Conservation (phyloP, 2,797 vertebrate genomes). For the Manis crassicaudata region DNA sequence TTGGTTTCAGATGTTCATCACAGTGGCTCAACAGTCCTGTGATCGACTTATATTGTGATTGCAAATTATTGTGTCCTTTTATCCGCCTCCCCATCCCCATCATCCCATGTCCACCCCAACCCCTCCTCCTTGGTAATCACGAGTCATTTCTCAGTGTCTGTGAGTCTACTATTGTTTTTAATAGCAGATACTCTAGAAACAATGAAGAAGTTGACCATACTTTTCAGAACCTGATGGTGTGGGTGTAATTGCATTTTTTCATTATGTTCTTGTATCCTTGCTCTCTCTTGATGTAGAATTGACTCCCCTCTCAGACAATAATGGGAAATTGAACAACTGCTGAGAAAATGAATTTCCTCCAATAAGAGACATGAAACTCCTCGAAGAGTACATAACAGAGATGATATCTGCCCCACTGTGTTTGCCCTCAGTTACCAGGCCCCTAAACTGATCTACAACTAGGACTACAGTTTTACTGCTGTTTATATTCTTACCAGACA, state of each 20-base stretch:
- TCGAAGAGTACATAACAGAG: neutral
- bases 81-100: too few relatives aligned
- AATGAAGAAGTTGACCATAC: constrained; percentile 37
- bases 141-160: too few relatives aligned
- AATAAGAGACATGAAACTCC: neutral
- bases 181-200: constrained; percentile 41
- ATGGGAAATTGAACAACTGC: neutral
- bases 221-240: constrained; percentile 47
- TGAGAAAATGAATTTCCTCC: neutral
- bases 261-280: neutral
- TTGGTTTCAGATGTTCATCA: too few relatives aligned
- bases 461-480: neutral
- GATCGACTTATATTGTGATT: too few relatives aligned
- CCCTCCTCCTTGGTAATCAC: too few relatives aligned
- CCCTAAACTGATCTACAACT: neutral
- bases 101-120: too few relatives aligned
- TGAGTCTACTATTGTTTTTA: neutral
- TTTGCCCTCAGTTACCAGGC: neutral
- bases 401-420: neutral
- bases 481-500: neutral
- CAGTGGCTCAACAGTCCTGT: too few relatives aligned
- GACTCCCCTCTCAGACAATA: neutral
- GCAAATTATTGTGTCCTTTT: too few relatives aligned
- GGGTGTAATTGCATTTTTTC: constrained; percentile 26
- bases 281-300: neutral